Evolutionary conservation across 2,888 invertebrate genomes (phyloP), one percentile per base, ranked within the genome.

Genomic region (Urechis unicinctus): DNA sequence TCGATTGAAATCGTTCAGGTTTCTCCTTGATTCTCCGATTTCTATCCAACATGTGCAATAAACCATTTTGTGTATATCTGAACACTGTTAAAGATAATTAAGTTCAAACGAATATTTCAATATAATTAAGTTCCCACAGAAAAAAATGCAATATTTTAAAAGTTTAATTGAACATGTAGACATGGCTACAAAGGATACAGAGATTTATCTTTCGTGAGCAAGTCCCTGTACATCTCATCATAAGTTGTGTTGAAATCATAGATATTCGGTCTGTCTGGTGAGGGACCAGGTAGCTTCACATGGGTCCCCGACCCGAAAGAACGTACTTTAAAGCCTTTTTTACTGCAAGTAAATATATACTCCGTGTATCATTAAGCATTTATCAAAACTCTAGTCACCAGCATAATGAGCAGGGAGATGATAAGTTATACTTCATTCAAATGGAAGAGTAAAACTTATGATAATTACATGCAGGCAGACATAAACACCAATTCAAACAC

Each of bases 241-340:
- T 98, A 98, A 0, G 92, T 87, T 22, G 89, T 86, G 53, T 91
- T 92, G 81, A 98, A 98, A 74, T 96, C 96, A 71, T 98, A 98
- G 59, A 95, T 86, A 79, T 98, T 98, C 2, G 97, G 97, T 70
- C 78, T 74, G 77, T 95, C 95, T 3, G 89, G 88, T 6, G 95
- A 86, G 49, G 90, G 86, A 41, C 98, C 98, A 5, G 98, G 98
- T 56, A 99, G 81, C 78, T 98, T 98, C 1, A 98, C 97, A 80
- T 80, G 78, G 56, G 68, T 79, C 36, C 82, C 82, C n/a, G 80
- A 79, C 3, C 82, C 82, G 80, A 88, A 96, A 0, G 95, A 96
- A 73, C 89, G 86, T 0, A 99, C 96, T 74, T 87, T 87, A 75
- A 91, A 97, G 17, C 97, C 97, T 73, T 95, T 95, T 81, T 98